Conservation (phyloP, 2,797 vertebrate species). For the Iguana delicatissima region DNA sequence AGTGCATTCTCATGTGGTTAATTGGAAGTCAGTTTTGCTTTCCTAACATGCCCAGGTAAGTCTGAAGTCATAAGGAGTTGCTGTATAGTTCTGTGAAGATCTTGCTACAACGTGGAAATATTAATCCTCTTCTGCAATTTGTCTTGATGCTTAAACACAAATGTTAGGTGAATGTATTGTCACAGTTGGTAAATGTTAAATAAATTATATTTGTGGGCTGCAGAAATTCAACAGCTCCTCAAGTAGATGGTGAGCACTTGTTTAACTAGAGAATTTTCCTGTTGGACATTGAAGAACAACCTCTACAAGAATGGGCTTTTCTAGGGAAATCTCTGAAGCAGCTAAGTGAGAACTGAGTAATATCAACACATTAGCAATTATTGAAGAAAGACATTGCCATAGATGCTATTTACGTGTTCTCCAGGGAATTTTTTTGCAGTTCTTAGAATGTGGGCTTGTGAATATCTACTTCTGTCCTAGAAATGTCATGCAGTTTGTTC, state of each 20-base stretch:
- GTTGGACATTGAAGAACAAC: background rate
- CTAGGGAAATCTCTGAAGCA: background rate
- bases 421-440: background rate
- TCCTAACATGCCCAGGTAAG: background rate
- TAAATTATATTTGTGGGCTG: no score
- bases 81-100: background rate
- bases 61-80: no score
- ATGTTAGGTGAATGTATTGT: background rate
- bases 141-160: background rate
- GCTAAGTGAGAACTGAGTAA: background rate
- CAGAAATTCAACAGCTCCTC: background rate
- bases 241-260: background rate
- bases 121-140: background rate
- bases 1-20: background rate
- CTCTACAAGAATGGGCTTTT: background rate
- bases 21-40: background rate
- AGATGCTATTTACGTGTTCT: background rate
- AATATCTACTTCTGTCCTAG: background rate
- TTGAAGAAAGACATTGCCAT: background rate
- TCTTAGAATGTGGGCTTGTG: background rate
- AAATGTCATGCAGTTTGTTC: background rate
- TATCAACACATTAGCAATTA: background rate
- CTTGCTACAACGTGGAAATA: background rate
- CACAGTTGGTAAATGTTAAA: background rate
- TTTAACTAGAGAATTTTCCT: background rate